Base-by-base conservation (phyloP, 2,797 vertebrate species). In the Esox lucius region DNA sequence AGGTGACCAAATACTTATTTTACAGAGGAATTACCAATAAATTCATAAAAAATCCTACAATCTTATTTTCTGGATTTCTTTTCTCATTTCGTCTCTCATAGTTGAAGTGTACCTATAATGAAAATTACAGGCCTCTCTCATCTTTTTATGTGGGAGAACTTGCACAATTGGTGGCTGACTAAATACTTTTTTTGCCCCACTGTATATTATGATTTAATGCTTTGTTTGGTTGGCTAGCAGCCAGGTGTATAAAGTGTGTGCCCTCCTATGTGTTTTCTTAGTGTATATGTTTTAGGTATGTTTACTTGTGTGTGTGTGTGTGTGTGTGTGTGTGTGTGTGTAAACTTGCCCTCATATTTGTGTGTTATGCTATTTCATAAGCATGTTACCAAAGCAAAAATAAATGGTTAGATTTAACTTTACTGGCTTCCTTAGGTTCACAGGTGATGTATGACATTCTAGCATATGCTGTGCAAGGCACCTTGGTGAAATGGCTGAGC, bases 381-480 rank as follows among this genome's bases (percentile, higher is more conserved):
- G 28, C 49, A 74, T 76, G 76, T 77, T 66, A 33, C 73, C 69
- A 51, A 61, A 31, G 64, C 15, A 53, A 53, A 15, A 42, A 42
- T 9, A 42, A 42, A 6, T 42, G 42, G 78, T 78, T 72, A 81
- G 62, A 82, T 84, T 74, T 76, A 70, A 70, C 77, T 84, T 87
- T 82, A 87, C 88, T 80, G 85, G 81, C 26, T 77, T 42, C 61
- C 28, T 56, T 56, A 13, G 12, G 61, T 28, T 28, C 5, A 13
- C 16, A 12, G 62, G 15, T 86, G 81, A 90, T 87, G 72, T 78
- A 86, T 85, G 77, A 72, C 48, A 75, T 69, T n/a, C 78, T 75
- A 80, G 81, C 78, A 76, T 76, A 81, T 86, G 75, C 72, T 73
- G 61, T 80, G 35, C 33, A 39, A 68, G 48, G 75, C 81, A 75